phyloP scores from a whole-genome alignment of 2,888 invertebrate genomes.

The Dicycla oo region DNA sequence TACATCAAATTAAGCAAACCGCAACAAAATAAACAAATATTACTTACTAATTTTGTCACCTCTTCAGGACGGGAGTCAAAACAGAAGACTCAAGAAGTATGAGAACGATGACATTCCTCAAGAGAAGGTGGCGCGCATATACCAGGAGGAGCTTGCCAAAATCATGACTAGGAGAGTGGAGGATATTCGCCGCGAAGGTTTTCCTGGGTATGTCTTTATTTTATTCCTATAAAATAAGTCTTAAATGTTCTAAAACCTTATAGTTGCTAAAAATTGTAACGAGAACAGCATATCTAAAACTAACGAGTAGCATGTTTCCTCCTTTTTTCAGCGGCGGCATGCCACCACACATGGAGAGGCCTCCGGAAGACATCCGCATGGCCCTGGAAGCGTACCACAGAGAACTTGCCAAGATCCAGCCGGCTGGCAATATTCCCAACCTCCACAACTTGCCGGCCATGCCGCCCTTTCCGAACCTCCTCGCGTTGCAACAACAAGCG shows the following conservation, averaged over 20 bases:
- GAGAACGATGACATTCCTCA: constrained; percentile 98
- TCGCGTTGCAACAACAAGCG: constrained; percentile 94
- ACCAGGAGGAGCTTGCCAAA: constrained; percentile 98
- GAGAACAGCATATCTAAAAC: constrained; percentile 90
- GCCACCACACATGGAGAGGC: constrained; percentile 90
- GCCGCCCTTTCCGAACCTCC: constrained; percentile 92
- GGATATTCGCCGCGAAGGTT: constrained; percentile 94
- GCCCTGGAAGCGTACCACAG: constrained; percentile 98
- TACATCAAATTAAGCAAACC: background rate
- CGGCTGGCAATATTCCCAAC: constrained; percentile 91
- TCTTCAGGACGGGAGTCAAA: constrained; percentile 92
- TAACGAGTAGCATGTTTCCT: constrained; percentile 94
- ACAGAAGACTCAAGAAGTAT: constrained; percentile 95
- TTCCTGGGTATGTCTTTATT: constrained; percentile 92
- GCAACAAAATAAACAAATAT: background rate
- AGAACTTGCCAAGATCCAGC: constrained; percentile 97
- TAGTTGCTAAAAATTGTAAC: constrained; percentile 66
- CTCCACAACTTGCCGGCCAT: constrained; percentile 86
- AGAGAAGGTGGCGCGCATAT: constrained; percentile 98
- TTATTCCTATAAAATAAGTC: constrained; percentile 25
- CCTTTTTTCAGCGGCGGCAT: constrained; percentile 95
- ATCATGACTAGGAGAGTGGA: constrained; percentile 95
- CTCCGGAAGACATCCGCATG: constrained; percentile 96
- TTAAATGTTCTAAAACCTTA: constrained; percentile 3
- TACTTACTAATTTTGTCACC: constrained; percentile 14